Percentiles rank a stretch among this genome's conserved stretches.
Conservation (phyloP, 2,113 vertebrate species). For the Rhynchopsitta pachyrhyncha region DNA sequence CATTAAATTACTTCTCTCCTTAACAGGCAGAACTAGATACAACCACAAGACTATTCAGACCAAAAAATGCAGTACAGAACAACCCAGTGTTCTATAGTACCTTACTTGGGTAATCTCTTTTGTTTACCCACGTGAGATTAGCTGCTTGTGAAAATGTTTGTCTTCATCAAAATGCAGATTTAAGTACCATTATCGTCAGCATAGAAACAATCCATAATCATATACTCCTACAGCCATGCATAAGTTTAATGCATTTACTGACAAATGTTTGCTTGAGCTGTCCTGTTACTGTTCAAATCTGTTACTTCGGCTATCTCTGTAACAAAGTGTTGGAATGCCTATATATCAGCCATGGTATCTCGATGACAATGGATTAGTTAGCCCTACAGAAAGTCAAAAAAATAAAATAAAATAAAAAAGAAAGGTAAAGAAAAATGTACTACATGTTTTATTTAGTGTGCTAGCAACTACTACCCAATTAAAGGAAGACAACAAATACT, state of each 20-base stretch:
- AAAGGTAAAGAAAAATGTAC: not conserved
- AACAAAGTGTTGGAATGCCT: not conserved
- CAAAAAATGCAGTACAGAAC: not conserved
- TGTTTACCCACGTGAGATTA: not conserved
- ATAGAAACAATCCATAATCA: not conserved
- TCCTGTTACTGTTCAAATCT: not conserved
- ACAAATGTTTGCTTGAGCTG: not conserved
- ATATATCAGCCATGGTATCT: not conserved
- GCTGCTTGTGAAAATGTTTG: not conserved
- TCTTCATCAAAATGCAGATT: slow-evolving; percentile 1
- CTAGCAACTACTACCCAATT: not conserved
- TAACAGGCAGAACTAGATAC: not conserved
- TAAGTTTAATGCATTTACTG: not conserved
- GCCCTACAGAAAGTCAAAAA: not conserved
- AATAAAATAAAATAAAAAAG: too few species aligned
- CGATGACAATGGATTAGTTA: not conserved
- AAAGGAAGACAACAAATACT: not conserved
- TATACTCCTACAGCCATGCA: not conserved
- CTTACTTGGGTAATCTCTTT: not conserved
- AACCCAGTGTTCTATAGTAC: not conserved
- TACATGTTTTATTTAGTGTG: not conserved
- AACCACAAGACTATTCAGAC: not conserved
- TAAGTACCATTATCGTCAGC: not conserved
- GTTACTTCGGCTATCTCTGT: not conserved
- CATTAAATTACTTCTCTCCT: not conserved